Evolutionary conservation across 2,797 vertebrate species (phyloP).

Genomic region (Arvicola amphibius): DNA sequence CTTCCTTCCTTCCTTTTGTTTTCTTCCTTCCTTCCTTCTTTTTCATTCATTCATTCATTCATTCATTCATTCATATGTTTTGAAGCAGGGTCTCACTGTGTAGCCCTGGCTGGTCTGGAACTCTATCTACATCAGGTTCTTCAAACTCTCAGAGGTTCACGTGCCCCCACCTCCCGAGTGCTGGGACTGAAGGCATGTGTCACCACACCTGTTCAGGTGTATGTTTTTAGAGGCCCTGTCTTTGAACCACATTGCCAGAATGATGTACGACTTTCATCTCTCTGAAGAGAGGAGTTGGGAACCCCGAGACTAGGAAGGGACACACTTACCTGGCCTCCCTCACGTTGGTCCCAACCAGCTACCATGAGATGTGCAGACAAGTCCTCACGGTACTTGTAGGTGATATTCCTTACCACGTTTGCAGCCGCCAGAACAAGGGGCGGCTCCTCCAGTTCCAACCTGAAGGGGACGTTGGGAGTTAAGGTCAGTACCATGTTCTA

Average conservation of each 20-base stretch:
- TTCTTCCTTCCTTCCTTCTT: no score
- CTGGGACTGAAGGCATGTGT: background rate
- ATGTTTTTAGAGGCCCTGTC: background rate
- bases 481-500: background rate
- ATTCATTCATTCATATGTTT: no score
- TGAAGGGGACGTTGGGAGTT: constrained; percentile 65
- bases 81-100: background rate
- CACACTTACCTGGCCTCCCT: constrained; percentile 89
- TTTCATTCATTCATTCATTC: no score
- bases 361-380: constrained; percentile 91
- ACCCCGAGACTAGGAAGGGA: background rate
- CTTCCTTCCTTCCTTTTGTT: no score
- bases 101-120: background rate
- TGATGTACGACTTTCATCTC: background rate
- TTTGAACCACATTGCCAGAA: constrained; percentile 9
- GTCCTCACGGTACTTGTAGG: constrained; percentile 91
- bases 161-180: background rate
- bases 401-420: constrained; percentile 89
- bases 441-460: constrained; percentile 89
- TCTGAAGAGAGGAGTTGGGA: background rate
- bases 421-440: constrained; percentile 92
- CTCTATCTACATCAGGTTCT: background rate
- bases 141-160: background rate
- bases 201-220: background rate
- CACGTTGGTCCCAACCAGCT: constrained; percentile 92